Base-by-base conservation (phyloP, 2,797 vertebrate genomes). In the Enteromius argenteus region DNA sequence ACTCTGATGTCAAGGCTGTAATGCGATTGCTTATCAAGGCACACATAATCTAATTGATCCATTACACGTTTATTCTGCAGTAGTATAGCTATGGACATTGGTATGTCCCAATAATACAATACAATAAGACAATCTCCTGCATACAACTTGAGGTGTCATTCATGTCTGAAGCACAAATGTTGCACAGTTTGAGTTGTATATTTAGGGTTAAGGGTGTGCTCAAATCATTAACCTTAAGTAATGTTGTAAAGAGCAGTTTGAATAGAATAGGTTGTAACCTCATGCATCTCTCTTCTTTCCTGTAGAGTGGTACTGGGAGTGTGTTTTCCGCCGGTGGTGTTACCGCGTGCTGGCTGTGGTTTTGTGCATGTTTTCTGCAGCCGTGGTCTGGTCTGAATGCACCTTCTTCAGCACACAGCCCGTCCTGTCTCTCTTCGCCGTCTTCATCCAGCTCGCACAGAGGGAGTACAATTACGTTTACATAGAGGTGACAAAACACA, bases 261-360 rank as follows among this genome's bases (percentile, higher is more conserved):
- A 19, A 7, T 74, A 2, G 37, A 19, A 7, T 74, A 2, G 30
- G 23, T 21, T 3, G 0, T 46, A 19, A 62, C 27, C 27, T 73
- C 23, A 30, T 49, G 35, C 0, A 32, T 39, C 37, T 66, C 21
- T 79, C 23, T 56, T 72, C 39, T 79, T 9, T 84, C 75, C 39
- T 92, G 32, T 91, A 99, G 98, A 98, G 91, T 99, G 97, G 97
- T 97, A 97, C 91, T 99, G 98, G 97, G 96, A 98, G 87, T 99
- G 97, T 91, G 95, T 97, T 81, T 90, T 97, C 53, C 94, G 95
- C 39, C 95, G 95, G 0, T 95, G 95, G 92, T 96, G 96, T 92
- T 96, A 94, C 88, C 95, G 95, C 77, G 90, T 95, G 78, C 93
- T 98, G 90, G 97, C 97, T 0, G 86, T 97, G 90, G 83, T 96